Conservation (phyloP, 2,888 invertebrate genomes). For the Carcina quercana region DNA sequence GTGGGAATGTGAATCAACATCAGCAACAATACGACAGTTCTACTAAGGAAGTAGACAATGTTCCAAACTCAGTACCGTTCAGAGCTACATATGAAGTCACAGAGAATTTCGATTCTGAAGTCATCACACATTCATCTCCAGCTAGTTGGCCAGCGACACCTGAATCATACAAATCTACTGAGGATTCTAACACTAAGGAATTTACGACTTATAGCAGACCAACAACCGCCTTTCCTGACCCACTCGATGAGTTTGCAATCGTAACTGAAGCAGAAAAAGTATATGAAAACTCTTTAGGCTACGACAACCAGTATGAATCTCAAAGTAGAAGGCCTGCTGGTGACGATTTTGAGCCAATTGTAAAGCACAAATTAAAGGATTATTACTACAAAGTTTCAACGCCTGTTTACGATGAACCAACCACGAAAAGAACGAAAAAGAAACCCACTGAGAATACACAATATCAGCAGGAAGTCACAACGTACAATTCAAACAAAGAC, state of each 20-base stretch:
- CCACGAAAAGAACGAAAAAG: conserved; percentile 51
- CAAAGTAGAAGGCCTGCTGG: conserved; percentile 63
- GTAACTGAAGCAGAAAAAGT: conserved; percentile 59
- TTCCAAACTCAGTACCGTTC: conserved; percentile 25
- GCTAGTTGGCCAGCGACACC: conserved; percentile 50
- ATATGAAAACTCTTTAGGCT: conserved; percentile 57
- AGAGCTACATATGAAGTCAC: conserved; percentile 61
- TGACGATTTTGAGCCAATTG: conserved; percentile 64
- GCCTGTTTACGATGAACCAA: conserved; percentile 47
- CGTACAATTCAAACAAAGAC: conserved; percentile 28
- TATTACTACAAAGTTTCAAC: conserved; percentile 66
- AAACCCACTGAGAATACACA: conserved; percentile 43
- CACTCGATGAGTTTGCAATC: conserved; percentile 55
- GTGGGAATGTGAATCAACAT: conserved; percentile 47
- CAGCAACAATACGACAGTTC: conserved; percentile 43
- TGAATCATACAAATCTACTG: conserved; percentile 37
- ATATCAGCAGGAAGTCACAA: conserved; percentile 31
- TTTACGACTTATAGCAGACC: conserved; percentile 35
- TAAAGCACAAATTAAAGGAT: conserved; percentile 58
- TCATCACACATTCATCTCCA: conserved; percentile 45
- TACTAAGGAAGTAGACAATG: conserved; percentile 30
- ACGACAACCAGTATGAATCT: conserved; percentile 55
- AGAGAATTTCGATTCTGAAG: conserved; percentile 49
- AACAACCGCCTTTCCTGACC: conserved; percentile 40
- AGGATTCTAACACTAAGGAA: conserved; percentile 38